Percentiles rank a stretch among this genome's conserved stretches.
These are phyloP conservation scores for Manduca sexta DNA, from an alignment of 1,140 invertebrate genomes.

Conservation along the genomic window DNA sequence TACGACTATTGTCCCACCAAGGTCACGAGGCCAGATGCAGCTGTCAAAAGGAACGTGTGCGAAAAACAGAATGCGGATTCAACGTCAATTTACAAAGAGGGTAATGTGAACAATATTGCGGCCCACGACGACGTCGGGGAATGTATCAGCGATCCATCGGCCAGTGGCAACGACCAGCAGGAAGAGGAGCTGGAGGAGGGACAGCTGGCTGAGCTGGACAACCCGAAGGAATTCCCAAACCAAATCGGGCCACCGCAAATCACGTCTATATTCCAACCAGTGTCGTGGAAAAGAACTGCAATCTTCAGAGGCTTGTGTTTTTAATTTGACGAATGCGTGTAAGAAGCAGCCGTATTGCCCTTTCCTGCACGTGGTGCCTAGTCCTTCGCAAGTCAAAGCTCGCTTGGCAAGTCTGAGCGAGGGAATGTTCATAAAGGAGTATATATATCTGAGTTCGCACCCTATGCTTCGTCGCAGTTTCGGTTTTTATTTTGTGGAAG, in stretches of 20 bases:
- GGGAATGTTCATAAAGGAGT: constrained; percentile 38
- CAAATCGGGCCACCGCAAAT: too few relatives aligned
- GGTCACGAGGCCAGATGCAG: constrained; percentile 10
- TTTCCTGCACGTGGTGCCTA: constrained; percentile 24
- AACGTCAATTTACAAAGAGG: constrained; percentile 17
- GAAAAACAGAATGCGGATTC: constrained; percentile 31
- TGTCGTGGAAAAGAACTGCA: too few relatives aligned
- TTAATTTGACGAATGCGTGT: constrained; percentile 13
- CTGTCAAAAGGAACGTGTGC: constrained; percentile 25
- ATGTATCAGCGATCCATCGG: too few relatives aligned
- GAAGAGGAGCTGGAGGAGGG: too few relatives aligned
- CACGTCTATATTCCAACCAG: too few relatives aligned
- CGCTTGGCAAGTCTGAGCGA: constrained; percentile 21
- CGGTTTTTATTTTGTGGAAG: constrained; percentile 34
- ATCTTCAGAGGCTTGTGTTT: too few relatives aligned
- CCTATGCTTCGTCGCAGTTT: constrained; percentile 25
- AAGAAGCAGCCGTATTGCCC: constrained; percentile 31
- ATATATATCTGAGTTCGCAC: constrained; percentile 27
- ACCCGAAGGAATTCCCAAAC: too few relatives aligned
- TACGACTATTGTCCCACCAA: constrained; percentile 31
- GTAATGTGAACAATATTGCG: neutral
- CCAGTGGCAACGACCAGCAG: too few relatives aligned
- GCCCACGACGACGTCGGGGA: too few relatives aligned
- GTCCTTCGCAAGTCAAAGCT: constrained; percentile 6
- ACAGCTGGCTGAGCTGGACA: too few relatives aligned